Evolutionary conservation across 2,888 invertebrate genomes (phyloP), one percentile per base, ranked within the genome.

Genomic region (Tetragonisca angustula): DNA sequence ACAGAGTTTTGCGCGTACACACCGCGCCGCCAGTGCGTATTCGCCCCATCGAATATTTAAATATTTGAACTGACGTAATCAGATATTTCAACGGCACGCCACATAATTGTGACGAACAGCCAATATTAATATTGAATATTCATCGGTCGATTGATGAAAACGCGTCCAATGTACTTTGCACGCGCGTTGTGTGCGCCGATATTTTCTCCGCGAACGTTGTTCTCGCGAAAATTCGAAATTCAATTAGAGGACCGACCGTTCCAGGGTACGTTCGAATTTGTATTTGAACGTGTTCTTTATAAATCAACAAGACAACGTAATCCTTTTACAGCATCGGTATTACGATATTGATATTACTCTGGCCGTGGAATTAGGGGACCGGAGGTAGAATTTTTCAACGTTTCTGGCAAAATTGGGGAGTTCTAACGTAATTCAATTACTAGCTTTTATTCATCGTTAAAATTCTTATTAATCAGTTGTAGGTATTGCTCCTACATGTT

Each of bases 31-130:
- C 36, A 59, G 56, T 19, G 64, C 65, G 32, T 49, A 49, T 64
- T 77, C 50, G 27, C 17, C 5, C 21, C 32, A 15, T 19, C n/a
- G 43, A 19, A 27, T 15, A 70, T 78, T 84, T 82, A 82, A 84
- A 82, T 75, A 75, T 84, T 82, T 84, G 67, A 71, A 50, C 19
- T 52, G 24, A 56, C 56, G 73, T 84, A 84, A 84, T 82, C 75
- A 76, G n/a, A 50, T 62, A 56, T 78, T 82, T 82, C 61, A 68
- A 17, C 62, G 24, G 24, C 9, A 52, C 17, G 27, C 52, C 50
- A 50, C 70, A 78, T 82, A 75, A 83, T 78, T 67, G 61, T 59
- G 32, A 27, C 43, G 78, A 74, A 36, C 64, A n/a, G 65, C 77
- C 61, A 81, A 74, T 77, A 81, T 75, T 78, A 84, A 82, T 75